A percentile compares a stretch with the other conserved stretches of the same genome.
These are phyloP conservation scores for Seriola quinqueradiata DNA, from an alignment of 2,113 vertebrate genomes.

Conservation along the genomic window DNA sequence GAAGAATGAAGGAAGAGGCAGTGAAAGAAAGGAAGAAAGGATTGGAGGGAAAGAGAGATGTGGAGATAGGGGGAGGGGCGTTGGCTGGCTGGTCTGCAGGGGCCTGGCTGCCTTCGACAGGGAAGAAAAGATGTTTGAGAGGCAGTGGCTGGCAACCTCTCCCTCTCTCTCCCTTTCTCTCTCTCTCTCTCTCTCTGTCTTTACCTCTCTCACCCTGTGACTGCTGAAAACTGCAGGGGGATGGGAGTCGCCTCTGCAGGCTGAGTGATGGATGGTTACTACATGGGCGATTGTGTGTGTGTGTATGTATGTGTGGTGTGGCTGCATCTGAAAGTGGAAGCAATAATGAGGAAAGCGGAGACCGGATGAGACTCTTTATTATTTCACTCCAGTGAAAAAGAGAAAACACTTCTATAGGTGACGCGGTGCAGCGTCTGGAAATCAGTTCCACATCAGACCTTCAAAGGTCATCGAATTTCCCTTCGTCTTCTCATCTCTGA, in stretches of 20 bases:
- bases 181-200: slow-evolving; percentile 27
- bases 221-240: slow-evolving; percentile 62
- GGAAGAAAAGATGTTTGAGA: slow-evolving; percentile 50
- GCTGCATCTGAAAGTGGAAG: slow-evolving; percentile 9
- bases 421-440: neutral
- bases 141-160: slow-evolving; percentile 34
- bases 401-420: slow-evolving; percentile 9
- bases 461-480: slow-evolving; percentile 18
- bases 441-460: neutral
- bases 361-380: slow-evolving; percentile 48
- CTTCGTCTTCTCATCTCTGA: neutral
- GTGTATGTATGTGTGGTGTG: slow-evolving; percentile 21
- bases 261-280: slow-evolving; percentile 62
- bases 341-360: slow-evolving; percentile 40
- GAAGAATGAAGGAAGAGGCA: slow-evolving; percentile 2
- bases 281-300: neutral
- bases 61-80: slow-evolving; percentile 57
- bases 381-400: slow-evolving; percentile 47
- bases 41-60: slow-evolving; percentile 7
- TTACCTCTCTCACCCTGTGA: slow-evolving; percentile 44
- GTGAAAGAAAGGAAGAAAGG: slow-evolving; percentile 12
- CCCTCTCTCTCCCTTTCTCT: neutral
- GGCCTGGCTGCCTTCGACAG: slow-evolving; percentile 45
- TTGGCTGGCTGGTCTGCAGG: slow-evolving; percentile 62
- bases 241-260: slow-evolving; percentile 60